These are phyloP conservation scores for Crematogaster levior DNA, from an alignment of 2,888 invertebrate species.

Conservation along the genomic window DNA sequence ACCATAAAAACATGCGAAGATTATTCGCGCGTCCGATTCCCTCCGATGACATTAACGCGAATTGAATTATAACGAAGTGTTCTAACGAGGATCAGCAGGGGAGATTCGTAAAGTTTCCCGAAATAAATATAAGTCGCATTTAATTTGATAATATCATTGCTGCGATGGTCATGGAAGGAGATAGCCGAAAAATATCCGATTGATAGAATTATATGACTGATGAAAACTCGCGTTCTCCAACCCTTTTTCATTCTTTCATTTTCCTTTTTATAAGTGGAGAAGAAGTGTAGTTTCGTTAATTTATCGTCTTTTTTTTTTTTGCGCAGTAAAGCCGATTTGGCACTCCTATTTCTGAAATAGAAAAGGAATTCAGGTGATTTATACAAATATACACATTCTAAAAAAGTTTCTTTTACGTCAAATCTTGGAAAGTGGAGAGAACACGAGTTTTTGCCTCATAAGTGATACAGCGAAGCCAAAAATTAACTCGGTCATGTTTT, in stretches of 20 bases:
- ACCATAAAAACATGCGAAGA: neutral
- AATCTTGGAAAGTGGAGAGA: conserved; percentile 5
- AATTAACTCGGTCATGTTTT: neutral
- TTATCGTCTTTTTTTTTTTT: neutral
- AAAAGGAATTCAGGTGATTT: neutral
- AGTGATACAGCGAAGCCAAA: neutral
- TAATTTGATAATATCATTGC: neutral
- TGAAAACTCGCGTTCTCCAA: neutral
- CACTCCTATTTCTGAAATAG: neutral
- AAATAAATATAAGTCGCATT: neutral
- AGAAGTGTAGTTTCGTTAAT: neutral
- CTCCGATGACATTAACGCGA: neutral
- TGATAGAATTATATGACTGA: neutral
- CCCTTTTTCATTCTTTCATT: neutral
- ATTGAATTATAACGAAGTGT: neutral
- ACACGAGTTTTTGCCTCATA: neutral
- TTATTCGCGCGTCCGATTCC: neutral
- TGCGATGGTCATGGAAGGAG: neutral
- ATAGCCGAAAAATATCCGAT: neutral
- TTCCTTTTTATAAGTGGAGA: too few relatives aligned
- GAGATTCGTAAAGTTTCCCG: neutral
- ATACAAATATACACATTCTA: neutral
- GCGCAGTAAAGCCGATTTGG: neutral
- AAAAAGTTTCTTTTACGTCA: neutral
- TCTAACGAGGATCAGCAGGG: neutral